Evolutionary conservation across 2,113 vertebrate genomes (phyloP), one percentile per base, ranked within the genome.

Genomic region (Rhombomys opimus): DNA sequence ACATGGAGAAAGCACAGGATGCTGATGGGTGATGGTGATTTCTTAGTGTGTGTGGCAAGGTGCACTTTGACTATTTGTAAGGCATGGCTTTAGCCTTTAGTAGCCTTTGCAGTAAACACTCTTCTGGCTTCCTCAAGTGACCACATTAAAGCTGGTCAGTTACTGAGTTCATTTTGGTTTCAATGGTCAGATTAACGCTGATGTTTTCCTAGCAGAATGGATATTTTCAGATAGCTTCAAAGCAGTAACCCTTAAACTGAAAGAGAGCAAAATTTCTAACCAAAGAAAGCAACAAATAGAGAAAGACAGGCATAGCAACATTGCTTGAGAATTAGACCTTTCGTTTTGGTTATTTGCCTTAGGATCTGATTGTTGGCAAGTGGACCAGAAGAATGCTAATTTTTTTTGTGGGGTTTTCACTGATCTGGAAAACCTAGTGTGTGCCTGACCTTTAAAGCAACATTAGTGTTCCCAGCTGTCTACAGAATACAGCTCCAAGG

Each of bases 371-470:
- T 35, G 17, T 61, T 46, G 38, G 54, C 90, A 59, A 72, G 46
- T 61, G 13, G 65, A 73, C 20, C 17, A 46, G 95, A 93, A 91
- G 38, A 38, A 54, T 32, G 32, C 32, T 52, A 52, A 67, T 7
- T 13, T 90, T 13, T 90, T 80, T 92, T 85, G 32, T 70, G 32
- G 15, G 9, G 52, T 32, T 32, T 76, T 25, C 57, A 77, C 81
- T 50, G 95, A 88, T 93, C 61, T 88, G 77, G 25, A 65, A 75
- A 95, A 93, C 10, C 11, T 46, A 87, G 9, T 78, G 22, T 59
- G 35, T 63, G 11, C 85, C 82, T 93, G 91, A 93, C 91, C 76
- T 97, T 97, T 96, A 87, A 87, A 73, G 41, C 46, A 92, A 76
- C 41, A 75, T 22, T 22, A 61, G 73, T 54, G 17, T 22, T 50